Conservation (phyloP, 2,797 vertebrate species). For the Columba guinea region DNA sequence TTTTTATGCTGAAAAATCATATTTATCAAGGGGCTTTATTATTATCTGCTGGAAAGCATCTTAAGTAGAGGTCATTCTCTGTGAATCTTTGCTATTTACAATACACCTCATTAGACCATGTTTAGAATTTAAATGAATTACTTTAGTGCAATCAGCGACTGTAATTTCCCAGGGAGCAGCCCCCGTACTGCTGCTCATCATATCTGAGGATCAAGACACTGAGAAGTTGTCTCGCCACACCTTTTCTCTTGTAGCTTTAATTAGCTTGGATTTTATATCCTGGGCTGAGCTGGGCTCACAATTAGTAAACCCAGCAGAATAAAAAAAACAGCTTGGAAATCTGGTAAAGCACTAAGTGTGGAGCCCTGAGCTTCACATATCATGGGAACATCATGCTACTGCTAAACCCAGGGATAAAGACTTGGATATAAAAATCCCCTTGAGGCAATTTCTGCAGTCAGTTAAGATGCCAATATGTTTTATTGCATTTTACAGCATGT, state of each 20-base stretch:
- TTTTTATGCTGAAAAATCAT: neutral
- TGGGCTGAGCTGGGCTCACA: neutral
- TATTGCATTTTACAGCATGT: neutral
- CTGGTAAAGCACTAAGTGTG: neutral
- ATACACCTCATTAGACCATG: neutral
- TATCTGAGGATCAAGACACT: neutral
- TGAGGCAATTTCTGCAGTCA: neutral
- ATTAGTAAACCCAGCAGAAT: neutral
- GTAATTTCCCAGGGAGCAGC: neutral
- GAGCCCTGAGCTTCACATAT: neutral
- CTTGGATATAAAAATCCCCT: neutral
- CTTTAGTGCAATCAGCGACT: neutral
- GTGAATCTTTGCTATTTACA: neutral
- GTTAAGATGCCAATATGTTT: neutral
- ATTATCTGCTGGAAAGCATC: neutral
- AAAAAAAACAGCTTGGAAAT: neutral
- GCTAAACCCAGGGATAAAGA: neutral
- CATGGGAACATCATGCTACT: neutral
- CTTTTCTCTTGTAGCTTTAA: neutral
- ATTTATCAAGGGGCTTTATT: neutral
- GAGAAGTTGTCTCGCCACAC: neutral
- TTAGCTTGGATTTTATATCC: neutral
- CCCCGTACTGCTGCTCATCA: neutral
- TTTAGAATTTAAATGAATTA: slow-evolving; percentile 30
- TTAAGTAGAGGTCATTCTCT: neutral